phyloP scores from a whole-genome alignment of 2,797 vertebrate genomes.

The Monodelphis domestica region DNA sequence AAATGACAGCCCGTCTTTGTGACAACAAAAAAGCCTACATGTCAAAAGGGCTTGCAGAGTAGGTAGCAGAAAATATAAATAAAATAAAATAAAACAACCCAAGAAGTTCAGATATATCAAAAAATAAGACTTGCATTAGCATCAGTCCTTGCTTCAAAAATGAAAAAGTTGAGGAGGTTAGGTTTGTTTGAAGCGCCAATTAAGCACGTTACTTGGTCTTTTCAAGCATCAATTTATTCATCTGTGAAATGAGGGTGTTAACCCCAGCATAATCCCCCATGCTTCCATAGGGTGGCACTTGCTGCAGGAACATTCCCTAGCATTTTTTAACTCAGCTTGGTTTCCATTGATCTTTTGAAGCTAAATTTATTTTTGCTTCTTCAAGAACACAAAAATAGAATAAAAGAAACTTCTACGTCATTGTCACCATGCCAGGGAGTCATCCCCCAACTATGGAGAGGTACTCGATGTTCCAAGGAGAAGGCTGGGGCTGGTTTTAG shows the following conservation, averaged over 20 bases:
- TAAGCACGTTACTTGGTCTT: not conserved
- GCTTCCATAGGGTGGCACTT: constrained; percentile 1
- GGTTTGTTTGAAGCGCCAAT: constrained; percentile 23
- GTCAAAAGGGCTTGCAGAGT: constrained; percentile 9
- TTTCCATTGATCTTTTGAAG: constrained; percentile 65
- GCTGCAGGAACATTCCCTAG: constrained; percentile 46
- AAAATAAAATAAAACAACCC: constrained; percentile 17
- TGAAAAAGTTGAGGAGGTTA: not conserved
- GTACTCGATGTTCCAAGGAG: not conserved
- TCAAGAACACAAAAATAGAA: constrained; percentile 65
- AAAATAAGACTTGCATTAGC: constrained; percentile 16
- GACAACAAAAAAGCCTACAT: constrained; percentile 35
- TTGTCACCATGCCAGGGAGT: constrained; percentile 40
- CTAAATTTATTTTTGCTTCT: constrained; percentile 68
- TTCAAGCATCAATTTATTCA: not conserved
- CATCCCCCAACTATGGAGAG: not conserved
- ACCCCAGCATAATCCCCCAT: not conserved
- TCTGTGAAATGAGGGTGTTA: constrained; percentile 45
- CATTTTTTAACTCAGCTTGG: constrained; percentile 64
- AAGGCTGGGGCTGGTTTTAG: not conserved
- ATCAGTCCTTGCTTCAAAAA: constrained; percentile 1
- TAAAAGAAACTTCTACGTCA: constrained; percentile 68
- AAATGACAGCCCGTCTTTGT: constrained; percentile 50
- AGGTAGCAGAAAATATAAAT: not conserved
- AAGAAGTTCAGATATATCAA: not conserved